A percentile compares a stretch with the other conserved stretches of the same genome.
Evolutionary conservation across 2,113 vertebrate species (phyloP).

Genomic region (Vidua macroura): DNA sequence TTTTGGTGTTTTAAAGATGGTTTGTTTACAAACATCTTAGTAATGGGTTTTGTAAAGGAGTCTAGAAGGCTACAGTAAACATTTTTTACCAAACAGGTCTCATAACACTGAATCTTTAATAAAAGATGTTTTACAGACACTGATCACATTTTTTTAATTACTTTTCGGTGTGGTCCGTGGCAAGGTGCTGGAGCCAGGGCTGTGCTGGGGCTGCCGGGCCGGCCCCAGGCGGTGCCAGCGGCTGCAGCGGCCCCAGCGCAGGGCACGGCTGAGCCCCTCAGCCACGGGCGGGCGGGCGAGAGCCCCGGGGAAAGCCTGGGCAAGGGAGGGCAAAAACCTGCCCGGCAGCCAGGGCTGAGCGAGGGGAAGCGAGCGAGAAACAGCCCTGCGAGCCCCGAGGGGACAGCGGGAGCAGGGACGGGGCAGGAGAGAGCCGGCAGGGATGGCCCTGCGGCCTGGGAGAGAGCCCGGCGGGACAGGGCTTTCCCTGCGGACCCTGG

Average conservation of each 20-base stretch:
- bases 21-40: neutral
- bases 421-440: neutral
- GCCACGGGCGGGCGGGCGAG: neutral
- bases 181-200: neutral
- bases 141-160: neutral
- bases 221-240: no score
- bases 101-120: neutral
- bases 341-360: neutral
- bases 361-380: neutral
- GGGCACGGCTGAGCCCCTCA: no score
- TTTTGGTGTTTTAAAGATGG: neutral
- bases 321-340: neutral
- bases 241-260: no score
- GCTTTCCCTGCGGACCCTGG: fast-evolving
- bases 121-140: neutral
- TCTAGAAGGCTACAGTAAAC: neutral
- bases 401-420: neutral
- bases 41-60: neutral
- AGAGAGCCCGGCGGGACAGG: neutral
- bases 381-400: neutral
- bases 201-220: neutral
- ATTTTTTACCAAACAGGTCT: neutral
- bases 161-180: neutral
- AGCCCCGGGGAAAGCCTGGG: neutral
- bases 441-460: neutral